Percentiles rank a stretch among this genome's conserved stretches.
Evolutionary conservation across 1,140 invertebrate species (phyloP).

Genomic region (Heliconius hermathena): DNA sequence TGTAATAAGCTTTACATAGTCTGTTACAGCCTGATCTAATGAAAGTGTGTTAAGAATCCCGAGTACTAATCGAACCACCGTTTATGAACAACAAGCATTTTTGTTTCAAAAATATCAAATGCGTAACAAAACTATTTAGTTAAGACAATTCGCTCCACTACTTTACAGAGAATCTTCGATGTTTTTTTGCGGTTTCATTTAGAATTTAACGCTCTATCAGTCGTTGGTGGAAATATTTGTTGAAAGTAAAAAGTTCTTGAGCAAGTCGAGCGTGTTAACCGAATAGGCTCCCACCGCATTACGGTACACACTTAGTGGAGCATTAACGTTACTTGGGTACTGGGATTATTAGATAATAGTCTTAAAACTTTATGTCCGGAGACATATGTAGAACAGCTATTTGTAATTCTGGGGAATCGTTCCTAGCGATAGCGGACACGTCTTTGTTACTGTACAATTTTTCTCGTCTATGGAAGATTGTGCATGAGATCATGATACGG

Average conservation of each 20-base stretch:
- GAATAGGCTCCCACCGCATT: background rate
- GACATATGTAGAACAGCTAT: too few relatives aligned
- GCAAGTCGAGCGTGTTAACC: conserved; percentile 11
- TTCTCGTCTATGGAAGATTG: too few relatives aligned
- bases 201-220: conserved; percentile 36
- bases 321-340: background rate
- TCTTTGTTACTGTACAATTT: too few relatives aligned
- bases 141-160: background rate
- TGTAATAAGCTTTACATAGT: too few relatives aligned
- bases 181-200: conserved; percentile 30
- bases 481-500: too few relatives aligned
- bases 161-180: background rate
- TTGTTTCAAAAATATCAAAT: background rate
- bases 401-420: too few relatives aligned
- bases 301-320: background rate
- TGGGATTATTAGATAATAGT: background rate
- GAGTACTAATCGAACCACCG: too few relatives aligned
- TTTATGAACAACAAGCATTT: background rate
- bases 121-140: background rate
- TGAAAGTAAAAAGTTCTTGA: conserved; percentile 40
- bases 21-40: too few relatives aligned
- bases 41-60: too few relatives aligned
- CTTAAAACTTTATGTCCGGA: background rate
- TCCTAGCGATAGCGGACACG: too few relatives aligned
- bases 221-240: conserved; percentile 33